These are phyloP conservation scores for Lampris incognitus DNA, from an alignment of 2,113 vertebrate genomes.

Conservation along the genomic window DNA sequence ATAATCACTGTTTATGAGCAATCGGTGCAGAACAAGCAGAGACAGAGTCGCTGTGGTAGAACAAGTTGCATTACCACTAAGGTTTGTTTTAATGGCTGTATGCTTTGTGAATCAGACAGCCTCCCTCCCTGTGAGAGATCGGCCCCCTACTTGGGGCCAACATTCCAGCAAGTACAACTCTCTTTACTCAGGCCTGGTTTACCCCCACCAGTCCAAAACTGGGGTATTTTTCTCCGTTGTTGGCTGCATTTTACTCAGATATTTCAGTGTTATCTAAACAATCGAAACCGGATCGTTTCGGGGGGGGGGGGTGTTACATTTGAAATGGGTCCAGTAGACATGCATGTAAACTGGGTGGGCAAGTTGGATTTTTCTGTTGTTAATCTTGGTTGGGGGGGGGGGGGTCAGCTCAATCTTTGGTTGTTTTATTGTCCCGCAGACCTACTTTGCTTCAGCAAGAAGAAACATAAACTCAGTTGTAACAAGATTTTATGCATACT, in stretches of 20 bases:
- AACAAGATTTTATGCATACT: too few species aligned
- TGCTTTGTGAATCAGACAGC: constrained; percentile 49
- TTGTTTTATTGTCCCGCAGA: too few species aligned
- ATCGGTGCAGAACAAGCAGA: constrained; percentile 4
- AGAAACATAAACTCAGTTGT: too few species aligned
- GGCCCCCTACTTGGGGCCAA: background rate
- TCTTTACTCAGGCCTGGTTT: background rate
- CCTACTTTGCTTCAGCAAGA: too few species aligned
- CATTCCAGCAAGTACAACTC: constrained; percentile 42
- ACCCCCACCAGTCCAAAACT: background rate
- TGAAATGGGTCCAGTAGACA: too few species aligned
- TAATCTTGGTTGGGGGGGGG: background rate
- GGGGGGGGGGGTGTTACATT: background rate
- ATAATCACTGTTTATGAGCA: background rate
- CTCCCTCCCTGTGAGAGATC: constrained; percentile 4
- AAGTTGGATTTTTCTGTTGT: too few species aligned
- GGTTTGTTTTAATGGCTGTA: constrained; percentile 29
- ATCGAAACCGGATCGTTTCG: too few species aligned
- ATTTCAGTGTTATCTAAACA: background rate
- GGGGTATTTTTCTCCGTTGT: background rate
- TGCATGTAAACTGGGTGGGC: too few species aligned
- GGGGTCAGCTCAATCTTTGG: background rate
- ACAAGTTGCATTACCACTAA: constrained; percentile 25
- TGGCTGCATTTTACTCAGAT: background rate
- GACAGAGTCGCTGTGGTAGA: constrained; percentile 1